Base-by-base conservation (phyloP, 2,797 vertebrate species). In the Enteromius anoplus region DNA sequence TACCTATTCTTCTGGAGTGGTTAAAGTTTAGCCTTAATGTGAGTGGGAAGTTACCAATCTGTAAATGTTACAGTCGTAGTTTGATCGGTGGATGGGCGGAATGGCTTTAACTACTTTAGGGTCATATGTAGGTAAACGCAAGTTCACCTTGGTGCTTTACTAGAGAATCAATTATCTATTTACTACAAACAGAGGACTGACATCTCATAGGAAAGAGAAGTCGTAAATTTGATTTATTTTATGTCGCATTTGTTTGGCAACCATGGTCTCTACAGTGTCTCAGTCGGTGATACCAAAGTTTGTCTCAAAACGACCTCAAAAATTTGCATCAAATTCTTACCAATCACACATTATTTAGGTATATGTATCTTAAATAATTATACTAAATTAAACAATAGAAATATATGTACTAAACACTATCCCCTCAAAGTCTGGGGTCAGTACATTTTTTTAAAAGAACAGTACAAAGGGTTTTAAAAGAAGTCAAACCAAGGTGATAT, bases 21-120 rank as follows among this genome's bases (percentile, higher is more conserved):
- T 86, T 88, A 84, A 85, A 85, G 81, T 87, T 87, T 83, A 87
- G 85, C 81, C 72, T 65, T 89, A 83, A 84, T 88, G 81, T 64
- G 73, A 85, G 81, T 85, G 93, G 93, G 93, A 95, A 93, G 91
- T 93, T 83, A 90, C 91, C 93, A 93, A 93, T 93, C 92, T 93
- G 93, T 93, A 92, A 88, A 86, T 73, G 58, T 80, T 77, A 82
- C 81, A 80, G 65, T 34, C 72, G 12, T 55, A 47, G 55, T 84
- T 77, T 62, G 42, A 73, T 82, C 72, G 79, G 85, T 34, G 80
- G 85, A 86, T 81, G 80, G 85, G 47, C 12, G n/a, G 73, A 86
- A 81, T 60, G 29, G 4, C 8, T 70, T 82, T 47, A 68, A 58
- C 65, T 19, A 62, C 53, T 77, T 70, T 62, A 83, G 75, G 65